A percentile compares a stretch with the other conserved stretches of the same genome.
phyloP scores from a whole-genome alignment of 1,140 invertebrate species.

The Drosophila baimaii region DNA sequence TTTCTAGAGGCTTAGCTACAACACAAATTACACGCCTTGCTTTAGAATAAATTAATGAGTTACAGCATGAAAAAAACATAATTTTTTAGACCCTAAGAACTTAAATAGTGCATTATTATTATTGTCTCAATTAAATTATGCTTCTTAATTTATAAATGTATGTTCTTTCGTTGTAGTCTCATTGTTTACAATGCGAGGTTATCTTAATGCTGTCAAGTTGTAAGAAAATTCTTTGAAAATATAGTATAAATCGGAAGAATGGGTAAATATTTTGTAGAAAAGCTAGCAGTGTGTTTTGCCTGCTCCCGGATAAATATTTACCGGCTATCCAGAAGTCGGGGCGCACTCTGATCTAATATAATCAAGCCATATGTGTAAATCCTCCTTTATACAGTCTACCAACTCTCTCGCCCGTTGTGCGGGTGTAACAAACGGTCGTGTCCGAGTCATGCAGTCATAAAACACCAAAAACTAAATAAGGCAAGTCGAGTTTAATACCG shows the following conservation, averaged over 20 bases:
- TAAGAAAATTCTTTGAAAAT: not conserved
- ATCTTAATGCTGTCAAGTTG: not conserved
- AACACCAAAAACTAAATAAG: slow-evolving; percentile 70
- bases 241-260: not conserved
- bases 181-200: not conserved
- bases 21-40: not conserved
- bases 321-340: slow-evolving; percentile 31
- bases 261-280: slow-evolving; percentile 16
- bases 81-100: no score
- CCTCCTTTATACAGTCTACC: slow-evolving; percentile 12
- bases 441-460: slow-evolving; percentile 71
- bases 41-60: not conserved
- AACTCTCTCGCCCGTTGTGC: slow-evolving; percentile 44
- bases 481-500: slow-evolving; percentile 67
- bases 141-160: not conserved
- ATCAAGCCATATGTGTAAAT: slow-evolving; percentile 30
- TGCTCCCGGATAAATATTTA: slow-evolving; percentile 45
- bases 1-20: slow-evolving; percentile 15
- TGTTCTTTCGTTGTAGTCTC: not conserved
- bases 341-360: slow-evolving; percentile 46
- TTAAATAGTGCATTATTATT: not conserved
- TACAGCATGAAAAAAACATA: not conserved
- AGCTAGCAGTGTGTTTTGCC: slow-evolving; percentile 10
- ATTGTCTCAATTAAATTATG: not conserved
- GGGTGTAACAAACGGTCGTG: slow-evolving; percentile 62